phyloP scores from a whole-genome alignment of 2,888 invertebrate genomes.

The Pachliopta kotzebuea region DNA sequence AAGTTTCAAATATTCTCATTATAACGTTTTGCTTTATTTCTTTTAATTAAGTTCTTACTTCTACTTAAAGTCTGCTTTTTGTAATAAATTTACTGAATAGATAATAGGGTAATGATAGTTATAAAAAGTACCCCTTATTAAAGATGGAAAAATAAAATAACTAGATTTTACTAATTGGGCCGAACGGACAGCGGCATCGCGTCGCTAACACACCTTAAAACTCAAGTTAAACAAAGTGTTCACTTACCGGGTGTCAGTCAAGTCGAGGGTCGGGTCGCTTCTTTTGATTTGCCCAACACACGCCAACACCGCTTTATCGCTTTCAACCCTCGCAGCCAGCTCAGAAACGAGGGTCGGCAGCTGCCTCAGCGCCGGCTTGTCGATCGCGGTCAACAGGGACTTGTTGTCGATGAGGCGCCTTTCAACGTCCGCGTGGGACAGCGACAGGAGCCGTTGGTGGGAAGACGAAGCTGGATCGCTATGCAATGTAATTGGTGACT shows the following conservation, averaged over 20 bases:
- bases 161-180: no score
- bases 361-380: conserved; percentile 90
- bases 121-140: no score
- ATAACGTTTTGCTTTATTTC: no score
- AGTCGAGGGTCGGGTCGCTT: conserved; percentile 81
- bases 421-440: conserved; percentile 92
- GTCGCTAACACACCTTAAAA: no score
- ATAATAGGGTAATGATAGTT: no score
- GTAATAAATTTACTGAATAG: no score
- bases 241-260: conserved; percentile 51
- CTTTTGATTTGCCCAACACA: conserved; percentile 85
- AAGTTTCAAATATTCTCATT: no score
- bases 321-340: conserved; percentile 90
- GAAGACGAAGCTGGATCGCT: conserved; percentile 91
- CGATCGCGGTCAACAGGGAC: conserved; percentile 90
- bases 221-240: background rate
- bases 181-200: no score
- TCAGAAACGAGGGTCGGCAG: conserved; percentile 84
- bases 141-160: no score
- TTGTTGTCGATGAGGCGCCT: conserved; percentile 95
- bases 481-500: conserved; percentile 78
- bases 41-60: no score
- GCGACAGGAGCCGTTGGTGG: conserved; percentile 92
- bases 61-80: no score
- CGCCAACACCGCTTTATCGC: conserved; percentile 92